These are phyloP conservation scores for Glaucidium brasilianum DNA, from an alignment of 2,113 vertebrate species.

Conservation along the genomic window DNA sequence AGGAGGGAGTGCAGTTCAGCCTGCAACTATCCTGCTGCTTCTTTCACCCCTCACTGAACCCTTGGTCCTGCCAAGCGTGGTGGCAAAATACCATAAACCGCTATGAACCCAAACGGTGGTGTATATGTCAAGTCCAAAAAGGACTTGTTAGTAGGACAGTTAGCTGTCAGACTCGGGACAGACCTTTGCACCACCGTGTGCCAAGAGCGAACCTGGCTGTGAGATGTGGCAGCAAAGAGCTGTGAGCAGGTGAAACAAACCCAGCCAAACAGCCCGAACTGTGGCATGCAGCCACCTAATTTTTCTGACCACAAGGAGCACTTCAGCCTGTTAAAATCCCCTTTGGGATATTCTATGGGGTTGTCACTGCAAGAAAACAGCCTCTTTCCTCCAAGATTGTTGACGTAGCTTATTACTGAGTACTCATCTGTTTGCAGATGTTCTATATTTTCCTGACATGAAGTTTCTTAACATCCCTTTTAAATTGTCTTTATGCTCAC, in stretches of 20 bases:
- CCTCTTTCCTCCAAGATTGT: neutral
- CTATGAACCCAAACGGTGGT: fast-evolving
- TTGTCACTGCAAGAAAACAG: conserved; percentile 24
- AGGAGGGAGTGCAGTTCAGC: neutral
- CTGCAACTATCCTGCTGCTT: neutral
- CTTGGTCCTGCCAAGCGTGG: neutral
- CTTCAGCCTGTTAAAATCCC: neutral
- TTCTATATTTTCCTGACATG: conserved; percentile 70
- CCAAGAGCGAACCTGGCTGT: neutral
- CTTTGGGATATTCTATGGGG: neutral
- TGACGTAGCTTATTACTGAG: conserved; percentile 48
- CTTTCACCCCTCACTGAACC: neutral
- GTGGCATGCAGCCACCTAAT: neutral
- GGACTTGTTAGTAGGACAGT: neutral
- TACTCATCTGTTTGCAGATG: conserved; percentile 52
- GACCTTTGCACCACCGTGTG: neutral
- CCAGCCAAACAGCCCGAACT: neutral
- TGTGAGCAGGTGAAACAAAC: neutral
- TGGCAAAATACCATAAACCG: neutral
- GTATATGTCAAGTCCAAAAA: neutral
- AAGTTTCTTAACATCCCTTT: conserved; percentile 71
- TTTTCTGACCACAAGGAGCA: neutral
- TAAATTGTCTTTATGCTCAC: conserved; percentile 70
- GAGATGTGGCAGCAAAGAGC: neutral
- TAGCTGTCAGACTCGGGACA: neutral